phyloP scores from a whole-genome alignment of 1,140 invertebrate species.

The Macrostomum lignano region DNA sequence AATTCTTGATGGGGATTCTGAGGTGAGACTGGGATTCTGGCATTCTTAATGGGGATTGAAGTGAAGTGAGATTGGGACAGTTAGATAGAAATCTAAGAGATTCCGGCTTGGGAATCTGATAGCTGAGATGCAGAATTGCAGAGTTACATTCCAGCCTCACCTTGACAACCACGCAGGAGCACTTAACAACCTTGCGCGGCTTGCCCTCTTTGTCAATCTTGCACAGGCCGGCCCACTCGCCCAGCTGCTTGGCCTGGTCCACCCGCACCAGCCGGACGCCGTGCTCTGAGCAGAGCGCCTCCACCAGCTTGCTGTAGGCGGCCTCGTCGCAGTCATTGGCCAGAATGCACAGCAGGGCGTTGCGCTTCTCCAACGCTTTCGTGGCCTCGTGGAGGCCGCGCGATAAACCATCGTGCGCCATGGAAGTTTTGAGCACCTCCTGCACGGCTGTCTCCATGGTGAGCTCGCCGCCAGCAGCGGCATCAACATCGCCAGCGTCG shows the following conservation, averaged over 20 bases:
- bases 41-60: too few relatives aligned
- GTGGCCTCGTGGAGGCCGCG: constrained; percentile 80
- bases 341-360: constrained; percentile 74
- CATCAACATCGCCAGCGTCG: too few relatives aligned
- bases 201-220: constrained; percentile 97
- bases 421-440: constrained; percentile 73
- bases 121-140: too few relatives aligned
- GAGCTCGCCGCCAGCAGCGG: not conserved
- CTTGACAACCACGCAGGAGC: constrained; percentile 88
- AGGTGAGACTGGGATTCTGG: too few relatives aligned
- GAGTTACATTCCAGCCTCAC: too few relatives aligned
- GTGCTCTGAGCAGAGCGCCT: constrained; percentile 87
- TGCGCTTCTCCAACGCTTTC: constrained; percentile 81
- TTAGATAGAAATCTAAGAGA: too few relatives aligned
- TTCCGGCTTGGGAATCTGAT: too few relatives aligned
- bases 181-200: constrained; percentile 87
- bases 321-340: constrained; percentile 93
- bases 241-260: constrained; percentile 89
- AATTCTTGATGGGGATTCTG: too few relatives aligned
- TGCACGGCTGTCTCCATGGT: constrained; percentile 64
- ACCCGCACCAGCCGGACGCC: constrained; percentile 60
- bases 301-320: constrained; percentile 83
- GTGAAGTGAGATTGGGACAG: too few relatives aligned
- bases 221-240: constrained; percentile 92
- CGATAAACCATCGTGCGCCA: constrained; percentile 72